Evolutionary conservation across 2,888 invertebrate species (phyloP), one percentile per base, ranked within the genome.

Genomic region (Cordilura impudica): DNA sequence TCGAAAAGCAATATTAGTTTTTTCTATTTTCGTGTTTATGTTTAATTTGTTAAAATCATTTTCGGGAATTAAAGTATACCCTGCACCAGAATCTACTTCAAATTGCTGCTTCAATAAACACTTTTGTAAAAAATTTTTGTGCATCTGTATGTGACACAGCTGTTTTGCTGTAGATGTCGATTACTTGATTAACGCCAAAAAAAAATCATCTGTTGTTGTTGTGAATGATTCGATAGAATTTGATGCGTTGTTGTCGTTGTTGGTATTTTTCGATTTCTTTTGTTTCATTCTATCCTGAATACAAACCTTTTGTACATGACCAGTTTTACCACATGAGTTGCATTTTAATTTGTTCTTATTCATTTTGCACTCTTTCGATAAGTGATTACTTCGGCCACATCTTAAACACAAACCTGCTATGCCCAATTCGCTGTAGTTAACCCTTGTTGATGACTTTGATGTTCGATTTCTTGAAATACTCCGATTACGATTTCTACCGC

Each of bases 301-400:
- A 8, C 65, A 65, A 1, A 65, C 65, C 21, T 65, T 51, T 14
- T 65, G 35, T 2, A 65, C 23, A 10, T 65, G 65, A 0, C 56
- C 67, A 18, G 29, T 10, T 14, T 60, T 70, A 14, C 23, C 49
- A 60, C 60, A 70, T 51, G 49, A 19, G 8, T 10, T 14, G n/a
- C 67, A 53, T 12, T 58, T 58, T 19, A 60, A 70, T 6, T 47
- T 58, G 35, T 31, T 58, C 18, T 49, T 47, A 16, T 70, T 39
- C 14, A 51, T 18, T 49, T 23, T 26, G 19, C 70, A 72, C 12
- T 67, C 61, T 7, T 8, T 72, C 12, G 66, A 21, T 39, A 78
- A 21, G 35, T 72, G 72, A 51, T 77, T 58, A 16, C 14, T 53
- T 2, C 61, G 19, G 7, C 67, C 72, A 43, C 67, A 78, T 66